phyloP scores from a whole-genome alignment of 2,113 vertebrate species.

The Paradisaea rubra region DNA sequence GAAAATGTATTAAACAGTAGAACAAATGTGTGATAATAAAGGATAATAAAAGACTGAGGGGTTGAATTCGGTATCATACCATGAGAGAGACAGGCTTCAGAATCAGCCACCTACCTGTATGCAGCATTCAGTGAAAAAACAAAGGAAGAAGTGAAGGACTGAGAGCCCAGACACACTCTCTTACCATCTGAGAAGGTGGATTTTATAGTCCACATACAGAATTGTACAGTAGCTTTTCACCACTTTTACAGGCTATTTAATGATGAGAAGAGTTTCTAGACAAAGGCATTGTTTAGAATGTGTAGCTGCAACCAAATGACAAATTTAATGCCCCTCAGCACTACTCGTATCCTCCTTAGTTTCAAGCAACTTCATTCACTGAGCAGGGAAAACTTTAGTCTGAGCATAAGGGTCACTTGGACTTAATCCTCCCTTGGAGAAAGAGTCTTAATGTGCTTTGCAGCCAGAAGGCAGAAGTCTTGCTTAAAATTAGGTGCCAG shows the following conservation, averaged over 20 bases:
- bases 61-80: neutral
- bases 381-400: neutral
- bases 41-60: neutral
- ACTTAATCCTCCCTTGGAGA: neutral
- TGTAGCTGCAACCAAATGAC: neutral
- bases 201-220: neutral
- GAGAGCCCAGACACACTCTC: neutral
- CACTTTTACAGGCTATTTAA: neutral
- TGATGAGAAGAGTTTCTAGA: neutral
- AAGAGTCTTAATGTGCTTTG: neutral
- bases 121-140: neutral
- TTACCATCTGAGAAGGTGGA: neutral
- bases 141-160: neutral
- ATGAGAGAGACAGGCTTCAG: neutral
- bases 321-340: neutral
- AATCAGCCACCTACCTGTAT: neutral
- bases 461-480: neutral
- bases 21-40: conserved; percentile 3
- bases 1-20: neutral
- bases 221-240: neutral
- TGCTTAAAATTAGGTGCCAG: neutral
- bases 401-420: neutral
- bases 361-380: neutral
- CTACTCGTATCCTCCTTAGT: neutral
- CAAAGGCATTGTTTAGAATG: neutral